phyloP scores from a whole-genome alignment of 1,140 invertebrate species.

The Eueides isabella region DNA sequence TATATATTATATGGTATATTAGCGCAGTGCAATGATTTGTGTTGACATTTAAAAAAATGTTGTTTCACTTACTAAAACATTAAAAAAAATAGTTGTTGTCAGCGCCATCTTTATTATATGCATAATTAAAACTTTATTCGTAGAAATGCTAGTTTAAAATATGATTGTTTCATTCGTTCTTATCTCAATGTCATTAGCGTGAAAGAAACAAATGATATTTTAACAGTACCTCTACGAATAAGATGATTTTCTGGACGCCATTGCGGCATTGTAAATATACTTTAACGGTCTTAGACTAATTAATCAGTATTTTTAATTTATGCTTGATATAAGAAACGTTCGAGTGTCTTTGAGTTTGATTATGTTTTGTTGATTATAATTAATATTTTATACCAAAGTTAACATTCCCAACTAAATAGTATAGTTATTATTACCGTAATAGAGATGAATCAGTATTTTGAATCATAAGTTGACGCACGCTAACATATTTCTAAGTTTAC shows the following conservation, averaged over 20 bases:
- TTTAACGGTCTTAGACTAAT: constrained; percentile 69
- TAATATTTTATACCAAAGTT: constrained; percentile 82
- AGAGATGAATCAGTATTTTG: constrained; percentile 73
- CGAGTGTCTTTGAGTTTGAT: constrained; percentile 75
- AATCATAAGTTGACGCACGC: constrained; percentile 57
- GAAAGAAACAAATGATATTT: neutral
- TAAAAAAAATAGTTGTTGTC: neutral
- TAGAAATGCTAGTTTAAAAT: neutral
- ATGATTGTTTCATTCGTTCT: neutral
- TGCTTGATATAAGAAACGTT: constrained; percentile 74
- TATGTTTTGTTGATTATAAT: constrained; percentile 78
- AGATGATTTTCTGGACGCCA: neutral
- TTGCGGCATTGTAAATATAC: constrained; percentile 69
- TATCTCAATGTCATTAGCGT: neutral
- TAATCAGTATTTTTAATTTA: constrained; percentile 81
- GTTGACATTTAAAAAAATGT: constrained; percentile 32
- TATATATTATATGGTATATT: constrained; percentile 19
- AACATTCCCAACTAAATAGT: constrained; percentile 81
- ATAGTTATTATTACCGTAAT: constrained; percentile 66
- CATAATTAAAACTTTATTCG: neutral
- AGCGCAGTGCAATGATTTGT: constrained; percentile 57
- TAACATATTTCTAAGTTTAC: constrained; percentile 76
- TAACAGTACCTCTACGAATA: neutral
- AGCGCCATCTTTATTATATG: neutral
- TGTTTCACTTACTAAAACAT: constrained; percentile 17